Conservation (phyloP, 2,888 invertebrate species). For the Ormyrus rosae region DNA sequence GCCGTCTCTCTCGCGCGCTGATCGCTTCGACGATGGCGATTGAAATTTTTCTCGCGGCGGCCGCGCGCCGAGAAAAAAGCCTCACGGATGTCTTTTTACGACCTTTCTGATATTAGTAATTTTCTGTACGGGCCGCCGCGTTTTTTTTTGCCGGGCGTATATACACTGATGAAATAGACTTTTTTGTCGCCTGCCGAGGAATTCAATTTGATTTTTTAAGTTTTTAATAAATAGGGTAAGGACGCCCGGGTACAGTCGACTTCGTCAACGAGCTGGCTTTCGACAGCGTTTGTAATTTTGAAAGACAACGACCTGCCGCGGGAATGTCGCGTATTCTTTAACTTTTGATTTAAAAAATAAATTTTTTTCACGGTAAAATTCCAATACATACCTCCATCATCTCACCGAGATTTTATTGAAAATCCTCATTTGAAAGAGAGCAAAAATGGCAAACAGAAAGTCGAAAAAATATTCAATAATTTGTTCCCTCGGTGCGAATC, state of each 20-base stretch:
- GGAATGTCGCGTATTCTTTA: neutral
- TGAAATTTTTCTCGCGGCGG: constrained; percentile 37
- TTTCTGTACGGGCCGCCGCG: constrained; percentile 15
- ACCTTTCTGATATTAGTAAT: constrained; percentile 33
- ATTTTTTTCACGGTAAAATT: neutral
- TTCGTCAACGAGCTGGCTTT: neutral
- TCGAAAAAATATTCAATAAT: constrained; percentile 5
- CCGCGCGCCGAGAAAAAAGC: neutral
- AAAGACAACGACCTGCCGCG: neutral
- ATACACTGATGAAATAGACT: neutral
- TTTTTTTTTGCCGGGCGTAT: neutral
- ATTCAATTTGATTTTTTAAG: constrained; percentile 20
- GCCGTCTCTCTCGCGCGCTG: constrained; percentile 23
- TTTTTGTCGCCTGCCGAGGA: neutral
- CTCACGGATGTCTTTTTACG: constrained; percentile 22
- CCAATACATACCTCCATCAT: neutral
- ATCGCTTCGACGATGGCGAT: constrained; percentile 38
- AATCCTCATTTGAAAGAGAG: too few species aligned
- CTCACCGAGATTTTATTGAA: neutral
- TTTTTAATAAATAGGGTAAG: neutral
- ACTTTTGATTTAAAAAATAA: neutral
- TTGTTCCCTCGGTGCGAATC: constrained; percentile 7
- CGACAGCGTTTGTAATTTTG: neutral
- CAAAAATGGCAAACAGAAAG: neutral
- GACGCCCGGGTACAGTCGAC: too few species aligned